Conservation (phyloP, 2,888 invertebrate species). For the Slavum lentiscoides region DNA sequence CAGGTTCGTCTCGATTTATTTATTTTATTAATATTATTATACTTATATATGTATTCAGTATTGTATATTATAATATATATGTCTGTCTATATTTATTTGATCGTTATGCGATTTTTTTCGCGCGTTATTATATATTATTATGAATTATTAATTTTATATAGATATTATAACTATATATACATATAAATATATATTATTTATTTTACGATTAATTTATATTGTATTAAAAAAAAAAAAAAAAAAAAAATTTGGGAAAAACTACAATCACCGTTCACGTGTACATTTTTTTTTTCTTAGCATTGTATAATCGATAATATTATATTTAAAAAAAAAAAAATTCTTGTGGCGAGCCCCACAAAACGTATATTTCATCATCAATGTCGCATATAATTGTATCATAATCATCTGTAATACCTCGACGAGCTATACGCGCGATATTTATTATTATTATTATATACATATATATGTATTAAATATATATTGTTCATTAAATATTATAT, state of each 20-base stretch:
- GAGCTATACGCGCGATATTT: neutral
- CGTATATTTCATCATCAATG: too few species aligned
- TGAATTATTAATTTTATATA: neutral
- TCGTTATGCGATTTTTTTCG: constrained; percentile 16
- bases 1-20: neutral
- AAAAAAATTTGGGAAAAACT: neutral
- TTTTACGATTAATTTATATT: constrained; percentile 1
- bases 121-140: constrained; percentile 1
- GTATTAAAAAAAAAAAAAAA: too few species aligned
- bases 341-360: too few species aligned
- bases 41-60: neutral
- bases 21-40: constrained; percentile 6
- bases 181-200: neutral
- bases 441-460: constrained; percentile 14
- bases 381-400: neutral
- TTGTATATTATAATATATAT: neutral
- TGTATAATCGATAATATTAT: neutral
- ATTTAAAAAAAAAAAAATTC: too few species aligned
- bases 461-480: neutral
- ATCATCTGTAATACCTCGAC: neutral
- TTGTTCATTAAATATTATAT: constrained; percentile 16
- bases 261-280: constrained; percentile 23
- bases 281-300: neutral
- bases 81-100: constrained; percentile 1
- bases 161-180: neutral